Evolutionary conservation across 2,888 invertebrate genomes (phyloP), one percentile per base, ranked within the genome.

Genomic region (Nemurella pictetii): DNA sequence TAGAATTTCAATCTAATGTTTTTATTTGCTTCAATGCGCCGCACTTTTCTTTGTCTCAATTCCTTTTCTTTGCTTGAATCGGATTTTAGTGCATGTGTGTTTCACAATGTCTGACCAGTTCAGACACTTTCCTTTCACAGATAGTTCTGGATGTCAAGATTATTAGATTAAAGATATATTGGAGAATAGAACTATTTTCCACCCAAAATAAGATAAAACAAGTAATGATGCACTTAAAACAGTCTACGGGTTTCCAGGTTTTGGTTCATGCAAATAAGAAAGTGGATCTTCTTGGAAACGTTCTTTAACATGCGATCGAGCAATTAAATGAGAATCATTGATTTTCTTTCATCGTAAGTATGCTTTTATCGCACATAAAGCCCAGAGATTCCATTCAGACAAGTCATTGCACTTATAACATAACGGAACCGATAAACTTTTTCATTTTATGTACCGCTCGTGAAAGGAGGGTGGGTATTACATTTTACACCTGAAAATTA

Each of bases 1-100:
- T 55, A 82, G 82, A 72, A 29, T 27, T 82, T 72, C 55, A 27
- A 72, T 82, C 28, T 28, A 3, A 35, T 35, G 80, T 36, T 81
- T 35, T 81, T 35, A 36, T 30, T 27, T 55, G 3, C 55, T 20
- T 55, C 55, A 55, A 55, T 20, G 20, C 15, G n/a, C n/a, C n/a
- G n/a, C n/a, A n/a, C n/a, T n/a, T n/a, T n/a, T n/a, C n/a, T n/a
- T n/a, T n/a, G n/a, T n/a, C n/a, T n/a, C n/a, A n/a, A n/a, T n/a
- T n/a, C n/a, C n/a, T n/a, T n/a, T n/a, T n/a, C n/a, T n/a, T n/a
- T n/a, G n/a, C n/a, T n/a, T n/a, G n/a, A n/a, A n/a, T n/a, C n/a
- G n/a, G n/a, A n/a, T n/a, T n/a, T n/a, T n/a, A n/a, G n/a, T n/a
- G 9, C 15, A 36, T 36, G 55, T 15, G 55, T 36, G 55, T 36